A percentile compares a stretch with the other conserved stretches of the same genome.
phyloP scores from a whole-genome alignment of 1,140 invertebrate species.

The Elysia chlorotica region DNA sequence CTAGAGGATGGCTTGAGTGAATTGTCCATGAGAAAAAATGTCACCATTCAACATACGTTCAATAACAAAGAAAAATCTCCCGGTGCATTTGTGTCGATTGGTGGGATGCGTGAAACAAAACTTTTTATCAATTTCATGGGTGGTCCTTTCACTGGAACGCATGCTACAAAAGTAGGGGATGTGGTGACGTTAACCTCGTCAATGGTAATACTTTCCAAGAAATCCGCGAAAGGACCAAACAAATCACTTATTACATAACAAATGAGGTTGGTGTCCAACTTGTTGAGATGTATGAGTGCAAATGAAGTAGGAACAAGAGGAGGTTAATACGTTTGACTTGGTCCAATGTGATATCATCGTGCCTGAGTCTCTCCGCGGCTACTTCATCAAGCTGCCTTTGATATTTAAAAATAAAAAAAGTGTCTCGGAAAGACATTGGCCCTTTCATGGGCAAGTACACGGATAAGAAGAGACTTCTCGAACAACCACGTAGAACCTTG shows the following conservation, averaged over 20 bases:
- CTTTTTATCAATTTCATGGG: constrained; percentile 14
- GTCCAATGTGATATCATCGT: constrained; percentile 25
- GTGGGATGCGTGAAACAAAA: background rate
- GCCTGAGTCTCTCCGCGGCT: constrained; percentile 16
- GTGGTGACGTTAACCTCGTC: background rate
- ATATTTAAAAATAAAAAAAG: constrained; percentile 27
- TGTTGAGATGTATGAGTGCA: constrained; percentile 1
- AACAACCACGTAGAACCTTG: constrained; percentile 22
- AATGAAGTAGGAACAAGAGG: background rate
- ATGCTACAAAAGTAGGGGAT: background rate
- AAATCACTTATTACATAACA: background rate
- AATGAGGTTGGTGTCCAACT: background rate
- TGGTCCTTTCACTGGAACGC: constrained; percentile 5
- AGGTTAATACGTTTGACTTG: constrained; percentile 19
- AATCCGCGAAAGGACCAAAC: background rate
- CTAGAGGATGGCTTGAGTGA: constrained; percentile 5
- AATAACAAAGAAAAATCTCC: background rate
- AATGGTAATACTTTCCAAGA: background rate
- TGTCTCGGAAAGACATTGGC: constrained; percentile 27
- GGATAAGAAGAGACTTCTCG: constrained; percentile 17
- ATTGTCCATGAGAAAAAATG: background rate
- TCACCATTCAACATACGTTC: background rate
- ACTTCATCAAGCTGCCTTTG: constrained; percentile 27
- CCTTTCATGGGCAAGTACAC: constrained; percentile 27
- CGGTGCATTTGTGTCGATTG: background rate